Percentiles rank a stretch among this genome's conserved stretches.
phyloP scores from a whole-genome alignment of 1,140 invertebrate species.

The Caenorhabditis latens region DNA sequence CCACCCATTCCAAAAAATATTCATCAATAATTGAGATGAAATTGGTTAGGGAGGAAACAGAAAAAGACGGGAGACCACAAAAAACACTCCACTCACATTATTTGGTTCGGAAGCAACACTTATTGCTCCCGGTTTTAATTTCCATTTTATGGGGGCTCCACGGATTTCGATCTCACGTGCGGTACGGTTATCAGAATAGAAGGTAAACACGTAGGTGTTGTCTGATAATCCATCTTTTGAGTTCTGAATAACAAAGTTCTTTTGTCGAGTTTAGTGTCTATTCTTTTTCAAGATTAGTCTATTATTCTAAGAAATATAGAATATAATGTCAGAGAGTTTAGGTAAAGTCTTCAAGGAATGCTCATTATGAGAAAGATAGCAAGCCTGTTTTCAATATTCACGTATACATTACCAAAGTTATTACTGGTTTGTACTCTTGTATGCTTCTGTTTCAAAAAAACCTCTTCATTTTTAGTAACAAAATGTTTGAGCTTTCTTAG shows the following conservation, averaged over 20 bases:
- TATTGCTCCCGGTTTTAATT: background rate
- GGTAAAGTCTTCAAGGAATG: too few species aligned
- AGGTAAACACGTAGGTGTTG: conserved; percentile 1
- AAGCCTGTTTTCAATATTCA: background rate
- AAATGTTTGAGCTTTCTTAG: background rate
- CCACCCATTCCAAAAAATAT: background rate
- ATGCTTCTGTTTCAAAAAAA: too few species aligned
- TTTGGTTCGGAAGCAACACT: background rate
- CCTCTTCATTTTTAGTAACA: background rate
- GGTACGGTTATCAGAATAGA: conserved; percentile 11
- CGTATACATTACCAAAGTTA: too few species aligned
- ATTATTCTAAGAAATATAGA: too few species aligned
- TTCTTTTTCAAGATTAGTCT: too few species aligned
- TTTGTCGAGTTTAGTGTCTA: background rate
- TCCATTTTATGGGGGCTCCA: background rate
- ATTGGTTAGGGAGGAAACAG: background rate
- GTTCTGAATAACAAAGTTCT: background rate
- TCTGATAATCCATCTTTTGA: background rate
- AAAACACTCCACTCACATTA: background rate
- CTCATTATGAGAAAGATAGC: too few species aligned
- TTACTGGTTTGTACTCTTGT: too few species aligned
- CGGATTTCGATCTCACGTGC: conserved; percentile 9
- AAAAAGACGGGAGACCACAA: background rate
- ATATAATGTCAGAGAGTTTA: too few species aligned
- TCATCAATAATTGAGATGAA: conserved; percentile 26